A percentile compares a stretch with the other conserved stretches of the same genome.
These are phyloP conservation scores for Eciton burchellii DNA, from an alignment of 1,140 invertebrate genomes.

Conservation along the genomic window DNA sequence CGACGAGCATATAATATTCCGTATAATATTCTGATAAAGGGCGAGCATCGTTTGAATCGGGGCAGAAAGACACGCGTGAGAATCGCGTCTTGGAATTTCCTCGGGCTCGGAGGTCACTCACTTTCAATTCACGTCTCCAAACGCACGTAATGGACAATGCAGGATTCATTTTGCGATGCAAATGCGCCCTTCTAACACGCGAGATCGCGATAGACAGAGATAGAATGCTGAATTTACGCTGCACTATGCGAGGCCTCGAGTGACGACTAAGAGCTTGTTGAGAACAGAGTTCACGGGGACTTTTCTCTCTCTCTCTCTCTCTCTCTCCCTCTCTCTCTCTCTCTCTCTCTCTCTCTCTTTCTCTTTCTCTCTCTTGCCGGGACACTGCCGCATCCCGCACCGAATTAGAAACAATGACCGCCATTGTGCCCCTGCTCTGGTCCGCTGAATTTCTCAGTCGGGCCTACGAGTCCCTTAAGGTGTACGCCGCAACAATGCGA, in stretches of 20 bases:
- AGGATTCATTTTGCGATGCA: no score
- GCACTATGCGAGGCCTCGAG: not conserved
- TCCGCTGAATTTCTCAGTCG: conserved; percentile 31
- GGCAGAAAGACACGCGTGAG: no score
- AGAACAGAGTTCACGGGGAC: not conserved
- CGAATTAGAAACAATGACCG: conserved; percentile 70
- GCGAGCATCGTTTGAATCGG: no score
- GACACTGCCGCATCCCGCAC: conserved; percentile 40
- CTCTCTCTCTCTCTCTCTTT: conserved; percentile 41
- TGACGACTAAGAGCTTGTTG: conserved; percentile 14
- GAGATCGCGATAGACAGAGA: no score
- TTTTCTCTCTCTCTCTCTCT: conserved; percentile 38
- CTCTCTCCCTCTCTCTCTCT: conserved; percentile 40
- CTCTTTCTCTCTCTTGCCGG: conserved; percentile 32
- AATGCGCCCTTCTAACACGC: no score
- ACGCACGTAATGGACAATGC: no score
- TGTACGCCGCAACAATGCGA: conserved; percentile 61
- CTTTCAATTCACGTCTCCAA: no score
- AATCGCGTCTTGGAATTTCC: no score
- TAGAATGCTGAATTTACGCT: not conserved
- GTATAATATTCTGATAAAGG: no score
- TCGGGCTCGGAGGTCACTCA: no score
- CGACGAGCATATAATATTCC: no score
- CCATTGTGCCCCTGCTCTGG: conserved; percentile 71
- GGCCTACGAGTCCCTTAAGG: conserved; percentile 35